Evolutionary conservation across 2,888 invertebrate genomes (phyloP).

Genomic region (Caenorhabditis becei): DNA sequence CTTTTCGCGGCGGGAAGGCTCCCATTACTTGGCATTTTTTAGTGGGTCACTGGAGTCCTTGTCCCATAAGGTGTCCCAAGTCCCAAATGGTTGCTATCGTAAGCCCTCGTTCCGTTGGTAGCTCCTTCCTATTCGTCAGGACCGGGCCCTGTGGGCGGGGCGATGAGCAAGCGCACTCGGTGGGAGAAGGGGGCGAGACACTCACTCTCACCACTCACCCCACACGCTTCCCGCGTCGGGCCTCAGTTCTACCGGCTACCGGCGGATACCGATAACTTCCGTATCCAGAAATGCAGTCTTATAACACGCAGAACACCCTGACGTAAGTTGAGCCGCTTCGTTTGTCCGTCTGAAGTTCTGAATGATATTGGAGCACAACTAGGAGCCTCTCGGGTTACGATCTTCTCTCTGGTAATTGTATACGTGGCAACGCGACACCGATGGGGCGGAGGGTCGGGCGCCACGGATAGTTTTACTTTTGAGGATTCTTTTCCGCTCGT

Average conservation of each 20-base stretch:
- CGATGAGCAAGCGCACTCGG: slow-evolving; percentile 17
- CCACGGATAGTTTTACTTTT: slow-evolving; percentile 58
- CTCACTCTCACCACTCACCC: slow-evolving; percentile 40
- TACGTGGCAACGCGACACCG: slow-evolving; percentile 62
- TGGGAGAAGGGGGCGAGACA: slow-evolving; percentile 19
- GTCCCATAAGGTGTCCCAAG: slow-evolving; percentile 15
- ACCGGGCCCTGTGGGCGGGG: slow-evolving; percentile 32
- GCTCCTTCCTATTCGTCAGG: slow-evolving; percentile 28
- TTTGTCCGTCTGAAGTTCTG: slow-evolving; percentile 12
- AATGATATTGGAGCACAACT: slow-evolving; percentile 41
- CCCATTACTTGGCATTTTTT: slow-evolving; percentile 31
- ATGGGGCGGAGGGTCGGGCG: slow-evolving; percentile 40
- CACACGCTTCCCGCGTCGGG: slow-evolving; percentile 32
- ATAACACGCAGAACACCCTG: slow-evolving; percentile 42
- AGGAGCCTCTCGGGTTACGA: slow-evolving; percentile 59
- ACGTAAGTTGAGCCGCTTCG: slow-evolving; percentile 51
- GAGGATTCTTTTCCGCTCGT: slow-evolving; percentile 39
- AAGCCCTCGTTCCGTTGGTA: slow-evolving; percentile 20
- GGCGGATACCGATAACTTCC: background rate
- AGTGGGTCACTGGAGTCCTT: background rate
- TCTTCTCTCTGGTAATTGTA: slow-evolving; percentile 61
- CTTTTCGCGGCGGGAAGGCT: slow-evolving; percentile 24
- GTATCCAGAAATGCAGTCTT: slow-evolving; percentile 37
- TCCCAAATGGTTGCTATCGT: slow-evolving; percentile 21
- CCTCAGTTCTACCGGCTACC: slow-evolving; percentile 36